These are phyloP conservation scores for Petrolisthes manimaculis DNA, from an alignment of 2,888 invertebrate genomes.

Conservation along the genomic window DNA sequence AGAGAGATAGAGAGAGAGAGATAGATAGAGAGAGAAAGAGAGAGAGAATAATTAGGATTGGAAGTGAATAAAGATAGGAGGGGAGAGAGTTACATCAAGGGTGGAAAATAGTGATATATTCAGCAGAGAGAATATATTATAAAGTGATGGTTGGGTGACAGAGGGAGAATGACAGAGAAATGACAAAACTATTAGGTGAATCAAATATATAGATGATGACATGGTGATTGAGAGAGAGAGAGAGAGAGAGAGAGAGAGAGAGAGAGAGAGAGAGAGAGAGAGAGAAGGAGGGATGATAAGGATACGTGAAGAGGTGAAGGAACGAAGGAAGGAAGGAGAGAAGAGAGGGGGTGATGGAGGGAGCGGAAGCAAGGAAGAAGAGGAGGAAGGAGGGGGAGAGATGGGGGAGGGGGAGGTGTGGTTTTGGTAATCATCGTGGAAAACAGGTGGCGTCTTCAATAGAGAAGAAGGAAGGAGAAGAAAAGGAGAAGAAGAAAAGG, in stretches of 20 bases:
- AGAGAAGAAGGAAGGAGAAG: not conserved
- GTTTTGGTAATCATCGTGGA: not conserved
- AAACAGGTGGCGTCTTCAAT: not conserved
- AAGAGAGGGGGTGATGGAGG: not conserved
- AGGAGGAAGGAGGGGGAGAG: too few relatives aligned
- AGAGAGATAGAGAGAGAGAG: not conserved
- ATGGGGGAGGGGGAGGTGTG: not conserved
- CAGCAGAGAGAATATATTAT: not conserved
- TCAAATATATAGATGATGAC: not conserved
- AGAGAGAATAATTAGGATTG: not conserved
- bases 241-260: too few relatives aligned
- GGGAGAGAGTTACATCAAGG: not conserved
- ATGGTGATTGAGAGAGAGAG: too few relatives aligned
- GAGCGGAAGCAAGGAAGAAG: not conserved
- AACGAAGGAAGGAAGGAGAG: not conserved
- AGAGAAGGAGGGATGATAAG: too few relatives aligned
- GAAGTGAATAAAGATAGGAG: not conserved
- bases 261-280: too few relatives aligned
- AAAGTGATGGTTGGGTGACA: not conserved
- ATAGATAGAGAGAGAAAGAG: not conserved
- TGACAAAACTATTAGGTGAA: not conserved
- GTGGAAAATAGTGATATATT: too few relatives aligned
- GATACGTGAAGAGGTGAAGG: not conserved
- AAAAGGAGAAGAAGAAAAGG: not conserved
- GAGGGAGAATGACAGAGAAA: not conserved